phyloP scores from a whole-genome alignment of 2,113 vertebrate species.

The Nyctibius bracteatus region DNA sequence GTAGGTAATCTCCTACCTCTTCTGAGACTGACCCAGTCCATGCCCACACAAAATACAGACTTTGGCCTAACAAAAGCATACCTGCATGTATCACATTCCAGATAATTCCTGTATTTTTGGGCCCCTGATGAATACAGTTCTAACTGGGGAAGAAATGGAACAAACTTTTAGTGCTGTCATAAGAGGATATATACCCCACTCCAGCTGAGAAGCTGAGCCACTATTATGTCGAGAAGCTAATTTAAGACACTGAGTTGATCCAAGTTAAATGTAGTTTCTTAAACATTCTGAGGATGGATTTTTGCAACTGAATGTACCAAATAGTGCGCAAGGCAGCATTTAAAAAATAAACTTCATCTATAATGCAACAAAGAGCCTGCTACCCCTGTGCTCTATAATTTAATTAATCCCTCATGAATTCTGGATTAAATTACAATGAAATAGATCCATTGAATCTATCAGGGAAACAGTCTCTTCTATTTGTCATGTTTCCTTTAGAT shows the following conservation, averaged over 20 bases:
- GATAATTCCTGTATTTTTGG: background rate
- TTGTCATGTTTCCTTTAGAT: background rate
- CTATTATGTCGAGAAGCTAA: background rate
- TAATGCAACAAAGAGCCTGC: background rate
- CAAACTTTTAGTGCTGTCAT: background rate
- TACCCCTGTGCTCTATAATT: background rate
- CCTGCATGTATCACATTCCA: background rate
- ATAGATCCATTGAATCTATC: background rate
- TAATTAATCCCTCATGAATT: background rate
- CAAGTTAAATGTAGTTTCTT: background rate
- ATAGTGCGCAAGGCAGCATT: background rate
- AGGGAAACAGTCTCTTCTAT: background rate
- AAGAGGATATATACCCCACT: background rate
- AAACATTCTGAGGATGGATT: background rate
- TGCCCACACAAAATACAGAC: background rate
- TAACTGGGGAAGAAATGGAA: background rate
- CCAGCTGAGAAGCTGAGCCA: background rate
- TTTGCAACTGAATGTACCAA: background rate
- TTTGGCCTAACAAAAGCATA: background rate
- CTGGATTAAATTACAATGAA: background rate
- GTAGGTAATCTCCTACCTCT: background rate
- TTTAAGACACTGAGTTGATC: background rate
- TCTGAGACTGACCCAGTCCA: background rate
- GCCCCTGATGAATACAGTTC: background rate
- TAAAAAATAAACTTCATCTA: background rate